Evolutionary conservation across 1,140 invertebrate genomes (phyloP).

Genomic region (Sitophilus oryzae): DNA sequence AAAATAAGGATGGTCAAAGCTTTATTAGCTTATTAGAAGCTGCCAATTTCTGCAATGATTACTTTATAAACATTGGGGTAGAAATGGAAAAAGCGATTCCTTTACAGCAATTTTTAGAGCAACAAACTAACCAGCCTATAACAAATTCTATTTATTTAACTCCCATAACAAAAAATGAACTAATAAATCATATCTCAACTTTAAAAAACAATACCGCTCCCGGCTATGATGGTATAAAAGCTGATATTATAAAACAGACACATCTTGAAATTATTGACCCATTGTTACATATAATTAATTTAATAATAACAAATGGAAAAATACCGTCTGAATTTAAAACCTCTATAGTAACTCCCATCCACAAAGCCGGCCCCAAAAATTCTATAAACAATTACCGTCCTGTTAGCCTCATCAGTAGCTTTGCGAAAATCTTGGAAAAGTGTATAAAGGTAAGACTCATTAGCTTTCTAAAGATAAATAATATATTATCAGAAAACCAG

Average conservation of each 20-base stretch:
- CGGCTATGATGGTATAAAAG: background rate
- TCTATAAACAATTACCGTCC: background rate
- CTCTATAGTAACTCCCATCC: background rate
- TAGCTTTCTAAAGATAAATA: background rate
- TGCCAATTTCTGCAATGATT: no score
- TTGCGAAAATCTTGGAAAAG: background rate
- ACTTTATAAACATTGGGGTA: no score
- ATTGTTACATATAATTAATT: background rate
- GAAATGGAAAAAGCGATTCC: background rate
- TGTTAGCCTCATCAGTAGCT: background rate
- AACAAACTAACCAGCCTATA: no score
- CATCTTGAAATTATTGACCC: background rate
- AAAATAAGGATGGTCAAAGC: no score
- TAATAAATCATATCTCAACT: background rate
- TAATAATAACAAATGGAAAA: background rate
- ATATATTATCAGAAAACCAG: background rate
- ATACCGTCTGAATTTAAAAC: background rate
- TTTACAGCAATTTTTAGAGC: background rate
- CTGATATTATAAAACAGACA: background rate
- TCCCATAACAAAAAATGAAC: background rate
- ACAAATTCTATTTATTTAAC: constrained; percentile 1
- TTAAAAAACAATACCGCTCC: background rate
- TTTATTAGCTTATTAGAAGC: no score
- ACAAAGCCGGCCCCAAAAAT: background rate
- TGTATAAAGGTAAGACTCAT: background rate